A percentile compares a stretch with the other conserved stretches of the same genome.
Conservation (phyloP, 2,113 vertebrate genomes). For the Lanius ludovicianus region DNA sequence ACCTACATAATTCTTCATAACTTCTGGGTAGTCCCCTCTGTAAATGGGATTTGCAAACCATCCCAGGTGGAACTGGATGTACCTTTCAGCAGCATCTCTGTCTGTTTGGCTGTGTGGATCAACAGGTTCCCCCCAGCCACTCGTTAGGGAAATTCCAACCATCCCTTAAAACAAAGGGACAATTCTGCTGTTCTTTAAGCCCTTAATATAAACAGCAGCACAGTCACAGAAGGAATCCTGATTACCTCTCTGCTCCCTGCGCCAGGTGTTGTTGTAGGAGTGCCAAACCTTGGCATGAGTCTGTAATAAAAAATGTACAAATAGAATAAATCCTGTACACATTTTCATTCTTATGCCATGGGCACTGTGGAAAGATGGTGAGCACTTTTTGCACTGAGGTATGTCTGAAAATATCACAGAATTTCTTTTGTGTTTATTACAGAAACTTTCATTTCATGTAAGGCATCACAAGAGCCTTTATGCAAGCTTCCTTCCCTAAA, state of each 20-base stretch:
- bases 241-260: constrained; percentile 85
- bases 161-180: constrained; percentile 73
- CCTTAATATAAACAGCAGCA: not conserved
- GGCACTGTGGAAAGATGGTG: not conserved
- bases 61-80: constrained; percentile 90
- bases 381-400: not conserved
- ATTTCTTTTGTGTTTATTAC: not conserved
- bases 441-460: not conserved
- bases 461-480: not conserved
- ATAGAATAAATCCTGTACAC: not conserved
- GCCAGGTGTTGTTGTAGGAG: constrained; percentile 85
- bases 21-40: constrained; percentile 93
- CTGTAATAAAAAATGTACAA: constrained; percentile 57
- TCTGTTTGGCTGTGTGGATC: constrained; percentile 85
- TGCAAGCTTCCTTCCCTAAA: not conserved
- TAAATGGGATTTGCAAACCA: constrained; percentile 95
- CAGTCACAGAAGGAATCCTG: not conserved
- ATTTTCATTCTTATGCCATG: not conserved
- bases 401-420: not conserved
- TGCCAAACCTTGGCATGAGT: constrained; percentile 92
- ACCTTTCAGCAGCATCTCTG: constrained; percentile 88
- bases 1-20: constrained; percentile 92
- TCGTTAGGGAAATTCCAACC: constrained; percentile 89
- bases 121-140: constrained; percentile 89
- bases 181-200: not conserved